Base-by-base conservation (phyloP, 2,888 invertebrate species). In the Microctonus brassicae region DNA sequence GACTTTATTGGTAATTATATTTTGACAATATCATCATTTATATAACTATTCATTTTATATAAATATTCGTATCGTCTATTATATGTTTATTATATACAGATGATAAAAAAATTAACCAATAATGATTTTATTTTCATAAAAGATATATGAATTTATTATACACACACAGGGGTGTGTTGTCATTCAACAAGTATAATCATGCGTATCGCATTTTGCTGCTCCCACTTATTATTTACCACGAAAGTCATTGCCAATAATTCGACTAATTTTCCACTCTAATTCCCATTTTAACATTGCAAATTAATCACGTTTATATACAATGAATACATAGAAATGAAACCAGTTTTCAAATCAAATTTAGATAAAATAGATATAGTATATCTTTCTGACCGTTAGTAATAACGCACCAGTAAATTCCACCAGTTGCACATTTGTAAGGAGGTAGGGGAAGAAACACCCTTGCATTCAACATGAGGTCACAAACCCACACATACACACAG, bases 1-100 rank as follows among this genome's bases (percentile, higher is more conserved):
- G 92, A 93, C 83, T 95, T 95, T 88, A 95, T 95, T 82, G 95
- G 95, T 95, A 88, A 92, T 93, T 86, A 55, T 47, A 17, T 47
- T 26, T 39, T n/a, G n/a, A n/a, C n/a, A n/a, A n/a, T n/a, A n/a
- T n/a, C n/a, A n/a, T n/a, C n/a, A n/a, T n/a, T n/a, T n/a, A n/a
- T n/a, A n/a, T n/a, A n/a, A n/a, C n/a, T n/a, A n/a, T n/a, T n/a
- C 42, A 47, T 26, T 64, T 26, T 52, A n/a, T 33, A 33, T 6
- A 33, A 33, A 3, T 5, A 33, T 6, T 33, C 6, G 6, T 5
- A 3, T 33, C 33, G 6, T 33, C 33, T 33, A 33, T 33, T n/a
- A n/a, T n/a, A n/a, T n/a, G n/a, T n/a, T n/a, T n/a, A n/a, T n/a
- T n/a, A n/a, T n/a, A n/a, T n/a, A n/a, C n/a, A n/a, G n/a, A n/a